phyloP scores from a whole-genome alignment of 2,113 vertebrate species.

The Phoenicopterus ruber region DNA sequence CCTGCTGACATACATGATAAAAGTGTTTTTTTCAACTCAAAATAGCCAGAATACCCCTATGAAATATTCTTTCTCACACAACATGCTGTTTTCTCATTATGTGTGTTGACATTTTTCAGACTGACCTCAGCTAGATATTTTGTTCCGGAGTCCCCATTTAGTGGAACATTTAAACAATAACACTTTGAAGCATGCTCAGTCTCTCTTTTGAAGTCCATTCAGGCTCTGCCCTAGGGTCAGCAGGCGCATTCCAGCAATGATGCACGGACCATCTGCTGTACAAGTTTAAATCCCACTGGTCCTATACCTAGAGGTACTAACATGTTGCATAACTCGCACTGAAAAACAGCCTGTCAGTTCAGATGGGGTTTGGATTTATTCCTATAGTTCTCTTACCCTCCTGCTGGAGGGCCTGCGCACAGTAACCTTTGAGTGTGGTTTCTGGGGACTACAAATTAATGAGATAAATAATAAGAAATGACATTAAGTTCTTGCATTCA shows the following conservation, averaged over 20 bases:
- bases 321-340: conserved; percentile 37
- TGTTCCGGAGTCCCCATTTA: conserved; percentile 67
- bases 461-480: background rate
- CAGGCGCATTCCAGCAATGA: conserved; percentile 59
- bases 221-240: conserved; percentile 63
- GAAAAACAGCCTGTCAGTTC: conserved; percentile 54
- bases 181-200: conserved; percentile 64
- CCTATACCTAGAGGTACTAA: conserved; percentile 58
- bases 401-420: background rate
- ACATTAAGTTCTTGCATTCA: background rate
- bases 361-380: conserved; percentile 14
- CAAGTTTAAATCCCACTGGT: conserved; percentile 61
- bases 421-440: conserved; percentile 8
- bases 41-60: conserved; percentile 12
- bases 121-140: conserved; percentile 67
- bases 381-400: conserved; percentile 35
- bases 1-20: conserved; percentile 8
- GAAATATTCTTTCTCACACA: conserved; percentile 49
- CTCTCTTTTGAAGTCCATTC: conserved; percentile 68
- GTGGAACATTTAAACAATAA: conserved; percentile 70
- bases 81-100: conserved; percentile 60
- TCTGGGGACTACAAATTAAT: background rate
- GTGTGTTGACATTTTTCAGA: conserved; percentile 60
- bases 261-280: conserved; percentile 58
- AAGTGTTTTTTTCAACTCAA: background rate